These are phyloP conservation scores for Sminthopsis crassicaudata DNA, from an alignment of 2,113 vertebrate species.

Conservation along the genomic window DNA sequence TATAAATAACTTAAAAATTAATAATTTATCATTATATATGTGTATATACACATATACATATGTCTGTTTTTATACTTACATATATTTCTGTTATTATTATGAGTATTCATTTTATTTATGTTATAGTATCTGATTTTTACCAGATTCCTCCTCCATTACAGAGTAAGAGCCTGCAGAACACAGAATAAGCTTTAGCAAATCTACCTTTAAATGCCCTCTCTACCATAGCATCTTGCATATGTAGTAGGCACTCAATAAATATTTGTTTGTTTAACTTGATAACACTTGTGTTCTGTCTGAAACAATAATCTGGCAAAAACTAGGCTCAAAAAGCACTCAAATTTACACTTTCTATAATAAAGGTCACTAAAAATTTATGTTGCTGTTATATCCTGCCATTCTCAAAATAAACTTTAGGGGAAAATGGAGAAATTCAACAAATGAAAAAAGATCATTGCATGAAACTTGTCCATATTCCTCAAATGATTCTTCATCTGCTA, in stretches of 20 bases:
- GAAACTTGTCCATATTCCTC: neutral
- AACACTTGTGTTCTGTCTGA: neutral
- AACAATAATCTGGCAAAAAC: neutral
- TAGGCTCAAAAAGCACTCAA: neutral
- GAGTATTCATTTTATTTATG: neutral
- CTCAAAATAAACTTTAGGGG: neutral
- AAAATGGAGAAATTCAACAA: neutral
- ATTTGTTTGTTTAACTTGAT: neutral
- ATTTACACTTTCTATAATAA: neutral
- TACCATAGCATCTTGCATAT: neutral
- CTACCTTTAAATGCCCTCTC: neutral
- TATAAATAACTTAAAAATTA: neutral
- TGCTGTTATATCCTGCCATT: neutral
- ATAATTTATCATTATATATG: neutral
- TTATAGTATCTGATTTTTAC: neutral
- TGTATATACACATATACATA: too few relatives aligned
- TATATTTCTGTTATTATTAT: neutral
- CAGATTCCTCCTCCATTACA: neutral
- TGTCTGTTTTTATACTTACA: too few relatives aligned
- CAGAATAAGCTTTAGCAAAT: neutral
- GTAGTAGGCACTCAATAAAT: neutral
- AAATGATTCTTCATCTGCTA: neutral
- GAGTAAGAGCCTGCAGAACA: neutral
- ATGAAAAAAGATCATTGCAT: neutral
- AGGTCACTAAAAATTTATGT: neutral